Base-by-base conservation (phyloP, 2,888 invertebrate species). In the Falcaria lacertinaria region DNA sequence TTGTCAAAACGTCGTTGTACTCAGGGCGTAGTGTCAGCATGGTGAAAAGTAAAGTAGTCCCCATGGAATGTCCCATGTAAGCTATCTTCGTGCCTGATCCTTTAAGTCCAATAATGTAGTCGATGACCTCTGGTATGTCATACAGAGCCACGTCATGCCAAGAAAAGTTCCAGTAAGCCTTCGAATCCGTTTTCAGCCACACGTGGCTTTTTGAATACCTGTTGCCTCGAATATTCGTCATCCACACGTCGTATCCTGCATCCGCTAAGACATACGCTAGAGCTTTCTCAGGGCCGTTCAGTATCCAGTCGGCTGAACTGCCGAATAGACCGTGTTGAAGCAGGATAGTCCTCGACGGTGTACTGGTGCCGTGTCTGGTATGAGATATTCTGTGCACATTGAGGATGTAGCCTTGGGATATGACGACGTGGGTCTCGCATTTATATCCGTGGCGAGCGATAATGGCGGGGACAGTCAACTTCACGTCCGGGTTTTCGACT, bases 21-120 rank as follows among this genome's bases (percentile, higher is more conserved):
- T 94, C 91, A 0, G 94, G 94, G 32, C 91, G 77, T 34, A 91
- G 77, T 0, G 93, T 90, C 48, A 95, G 88, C 83, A 95, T 91
- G 0, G 93, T 93, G 61, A 93, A 94, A 47, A 94, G 92, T 69
- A 93, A 92, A 0, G 95, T 94, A 0, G 95, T 95, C 0, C 97
- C 98, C 93, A 98, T 97, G 0, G 97, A 97, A 77, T 98, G 97
- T 0, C 98, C 98, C 15, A 97, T 90, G 73, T 97, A 98, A 42
- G 91, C 90, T 8, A 89, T 76, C 50, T 80, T 75, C 0, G 78
- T 63, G 14, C 54, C 57, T 2, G 54, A 40, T n/a, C 77, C 79
- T 61, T 86, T 88, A 0, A 67, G 41, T 7, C 70, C 63, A 15
- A 72, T 51, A 11, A 90, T 83, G 45, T 95, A 93, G 65, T 97